Percentiles rank a stretch among this genome's conserved stretches.
Conservation (phyloP, 2,888 invertebrate species). For the Odontomyia ornata region DNA sequence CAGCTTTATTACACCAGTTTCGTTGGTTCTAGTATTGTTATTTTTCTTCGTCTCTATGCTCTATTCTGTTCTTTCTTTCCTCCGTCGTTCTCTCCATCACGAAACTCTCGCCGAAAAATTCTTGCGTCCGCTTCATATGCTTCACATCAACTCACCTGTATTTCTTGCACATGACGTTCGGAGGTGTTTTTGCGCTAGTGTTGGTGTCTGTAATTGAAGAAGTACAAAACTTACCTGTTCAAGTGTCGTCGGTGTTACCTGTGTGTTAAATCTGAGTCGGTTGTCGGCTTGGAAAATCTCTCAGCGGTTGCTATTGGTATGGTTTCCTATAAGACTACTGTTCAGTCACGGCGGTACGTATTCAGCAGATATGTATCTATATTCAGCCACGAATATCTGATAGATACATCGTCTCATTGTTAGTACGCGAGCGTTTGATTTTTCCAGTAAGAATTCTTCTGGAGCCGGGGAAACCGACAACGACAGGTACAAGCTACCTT, state of each 20-base stretch:
- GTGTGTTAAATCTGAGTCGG: neutral
- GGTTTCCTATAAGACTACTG: neutral
- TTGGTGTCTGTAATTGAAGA: neutral
- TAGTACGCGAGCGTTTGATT: neutral
- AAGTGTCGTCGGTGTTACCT: neutral
- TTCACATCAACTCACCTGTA: neutral
- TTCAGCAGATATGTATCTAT: slow-evolving; percentile 26
- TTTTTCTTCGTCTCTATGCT: neutral
- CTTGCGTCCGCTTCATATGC: neutral
- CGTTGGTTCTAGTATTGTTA: slow-evolving; percentile 12
- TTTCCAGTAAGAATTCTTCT: slow-evolving; percentile 17
- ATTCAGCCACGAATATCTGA: neutral
- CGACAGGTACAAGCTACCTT: slow-evolving; percentile 11
- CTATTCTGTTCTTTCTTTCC: slow-evolving; percentile 10
- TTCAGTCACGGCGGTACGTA: neutral
- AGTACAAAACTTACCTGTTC: neutral
- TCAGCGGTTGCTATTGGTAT: neutral
- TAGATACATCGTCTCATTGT: slow-evolving; percentile 1
- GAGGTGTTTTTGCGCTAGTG: neutral
- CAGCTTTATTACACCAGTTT: slow-evolving; percentile 16
- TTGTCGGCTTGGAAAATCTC: neutral
- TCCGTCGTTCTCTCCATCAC: neutral
- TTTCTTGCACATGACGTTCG: neutral
- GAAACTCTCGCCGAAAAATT: slow-evolving; percentile 16
- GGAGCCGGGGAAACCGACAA: neutral